Evolutionary conservation across 2,113 vertebrate genomes (phyloP).

Genomic region (Podarcis raffonei): DNA sequence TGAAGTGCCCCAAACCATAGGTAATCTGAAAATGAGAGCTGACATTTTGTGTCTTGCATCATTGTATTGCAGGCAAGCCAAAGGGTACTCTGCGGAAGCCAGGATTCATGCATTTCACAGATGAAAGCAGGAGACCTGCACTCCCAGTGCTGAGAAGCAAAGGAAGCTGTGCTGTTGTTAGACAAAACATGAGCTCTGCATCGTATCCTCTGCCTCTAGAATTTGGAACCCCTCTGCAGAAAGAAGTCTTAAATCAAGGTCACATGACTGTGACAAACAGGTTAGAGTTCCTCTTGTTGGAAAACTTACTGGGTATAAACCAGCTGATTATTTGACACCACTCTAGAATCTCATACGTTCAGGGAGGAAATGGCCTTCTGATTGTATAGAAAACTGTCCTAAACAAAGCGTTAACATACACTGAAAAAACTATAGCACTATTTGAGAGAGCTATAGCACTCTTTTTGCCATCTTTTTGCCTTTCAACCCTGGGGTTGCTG

Average conservation of each 20-base stretch:
- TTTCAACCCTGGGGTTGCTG: no score
- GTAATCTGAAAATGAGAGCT: not conserved
- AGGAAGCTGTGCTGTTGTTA: slow-evolving; percentile 35
- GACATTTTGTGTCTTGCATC: not conserved
- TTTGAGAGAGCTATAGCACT: not conserved
- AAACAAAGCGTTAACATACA: not conserved
- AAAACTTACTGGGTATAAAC: not conserved
- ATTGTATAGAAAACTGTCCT: not conserved
- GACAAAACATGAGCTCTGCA: slow-evolving; percentile 46
- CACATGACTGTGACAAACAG: slow-evolving; percentile 48
- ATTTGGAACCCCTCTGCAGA: slow-evolving; percentile 49
- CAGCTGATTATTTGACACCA: not conserved
- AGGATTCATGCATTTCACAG: slow-evolving; percentile 48
- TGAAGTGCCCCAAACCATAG: not conserved
- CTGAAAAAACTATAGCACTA: not conserved
- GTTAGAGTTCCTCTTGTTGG: slow-evolving; percentile 48
- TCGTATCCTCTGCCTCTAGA: slow-evolving; percentile 40
- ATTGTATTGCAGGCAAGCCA: slow-evolving; percentile 73
- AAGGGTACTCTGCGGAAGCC: slow-evolving; percentile 85
- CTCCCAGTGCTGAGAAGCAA: slow-evolving; percentile 37
- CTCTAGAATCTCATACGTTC: not conserved
- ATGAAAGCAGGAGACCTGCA: slow-evolving; percentile 53
- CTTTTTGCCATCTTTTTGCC: not conserved
- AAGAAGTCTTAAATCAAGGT: slow-evolving; percentile 57
- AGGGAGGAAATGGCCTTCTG: not conserved